Evolutionary conservation across 2,113 vertebrate species (phyloP), one percentile per base, ranked within the genome.

Genomic region (Tapirus terrestris): DNA sequence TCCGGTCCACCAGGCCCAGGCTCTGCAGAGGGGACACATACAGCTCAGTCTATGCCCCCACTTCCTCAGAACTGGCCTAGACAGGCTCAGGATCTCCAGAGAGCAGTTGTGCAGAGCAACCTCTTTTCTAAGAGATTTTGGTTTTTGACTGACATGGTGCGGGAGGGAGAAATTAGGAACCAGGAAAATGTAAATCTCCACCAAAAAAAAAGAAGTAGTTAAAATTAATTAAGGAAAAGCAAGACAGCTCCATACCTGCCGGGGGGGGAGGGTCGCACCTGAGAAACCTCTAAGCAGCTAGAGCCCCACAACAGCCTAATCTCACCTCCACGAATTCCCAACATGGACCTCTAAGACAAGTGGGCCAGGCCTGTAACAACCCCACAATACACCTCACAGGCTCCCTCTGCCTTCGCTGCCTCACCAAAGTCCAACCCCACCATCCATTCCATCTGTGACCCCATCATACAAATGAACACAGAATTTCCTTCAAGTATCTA

Each of bases 1-100:
- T 98, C 92, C 99, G 98, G 97, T 99, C 99, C 76, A 99, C 98
- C 91, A 99, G 98, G 63, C 99, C 98, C 80, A 99, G 98, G 97
- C 99, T 99, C 99, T 99, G 98, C 61, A 84, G 84, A 89, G 68
- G 56, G 39, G 75, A 97, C 60, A 96, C 0, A 0, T 0, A 12
- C 0, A 4, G 65, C 21, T 94, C 17, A 16, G 72, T 63, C 72
- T 67, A 11, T 9, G 23, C 27, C 61, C 45, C 21, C 0, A 4
- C 17, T 51, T 21, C 73, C 58, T 80, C 21, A 39, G 27, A 43
- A 8, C 58, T 5, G 23, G 43, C 51, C 61, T 25, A 31, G 33
- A 39, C 3, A 8, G 45, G 48, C 72, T 84, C 13, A 4, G 73
- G 36, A 75, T 20, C 33, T 20, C 91, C 29, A 20, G 31, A 51